Base-by-base conservation (phyloP, 2,888 invertebrate species). In the Cephonodes hylas region DNA sequence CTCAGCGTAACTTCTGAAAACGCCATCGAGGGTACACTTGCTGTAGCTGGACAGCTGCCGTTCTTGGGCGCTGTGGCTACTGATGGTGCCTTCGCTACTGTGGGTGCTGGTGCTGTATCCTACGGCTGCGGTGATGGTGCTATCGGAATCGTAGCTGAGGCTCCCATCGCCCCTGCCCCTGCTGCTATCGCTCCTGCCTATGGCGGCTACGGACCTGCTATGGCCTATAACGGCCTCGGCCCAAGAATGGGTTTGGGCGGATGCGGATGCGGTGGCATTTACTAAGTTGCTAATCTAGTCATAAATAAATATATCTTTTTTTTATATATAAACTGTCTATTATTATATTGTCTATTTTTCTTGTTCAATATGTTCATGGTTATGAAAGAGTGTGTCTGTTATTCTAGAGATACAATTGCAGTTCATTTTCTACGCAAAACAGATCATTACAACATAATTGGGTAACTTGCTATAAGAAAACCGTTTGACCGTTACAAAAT, bases 1-100 rank as follows among this genome's bases (percentile, higher is more conserved):
- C 67, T 86, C 1, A 71, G 75, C 6, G 75, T 83, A 2, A 44
- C 74, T 7, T 85, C 85, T 4, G 82, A 86, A 61, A 83, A 84
- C 60, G 75, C 67, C 3, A 79, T 81, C 13, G 73, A 76, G 58
- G 83, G 83, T 0, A 56, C 71, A 27, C 45, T 84, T 3, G 56
- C 63, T 22, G 73, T 79, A 1, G 67, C 66, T 25, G 83, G 83
- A 4, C 67, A 79, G 46, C 64, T 83, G 64, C 83, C 83, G 18
- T 76, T 80, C 70, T 58, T 83, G 58, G 74, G 80, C 7, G 72
- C 77, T 42, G 76, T 80, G 22, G 74, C 64, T 4, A 38, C 83
- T 20, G 79, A 83, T 7, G 83, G 82, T 0, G 63, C 69, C 7
- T 58, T 80, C 44, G 74, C 78, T 0, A 67, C 75, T 13, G 71